Base-by-base conservation (phyloP, 2,888 invertebrate species). In the Drosophila maculinotata region DNA sequence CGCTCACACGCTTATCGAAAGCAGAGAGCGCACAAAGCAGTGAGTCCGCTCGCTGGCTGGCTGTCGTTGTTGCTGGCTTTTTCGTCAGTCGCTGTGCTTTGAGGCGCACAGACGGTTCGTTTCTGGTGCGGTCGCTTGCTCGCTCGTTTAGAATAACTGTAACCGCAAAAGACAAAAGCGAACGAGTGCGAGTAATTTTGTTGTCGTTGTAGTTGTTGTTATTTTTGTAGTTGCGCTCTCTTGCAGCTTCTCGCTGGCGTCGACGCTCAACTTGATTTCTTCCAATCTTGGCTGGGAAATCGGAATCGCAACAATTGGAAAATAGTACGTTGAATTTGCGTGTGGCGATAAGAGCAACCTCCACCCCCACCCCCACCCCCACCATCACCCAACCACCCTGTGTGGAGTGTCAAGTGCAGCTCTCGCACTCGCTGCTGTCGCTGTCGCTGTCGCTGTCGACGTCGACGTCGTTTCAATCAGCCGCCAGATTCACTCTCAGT, bases 251-350 rank as follows among this genome's bases (percentile, higher is more conserved):
- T 59, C 59, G 59, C 63, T 47, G 63, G 36, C 48, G 63, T 56
- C 76, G 39, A 60, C 71, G 74, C 62, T 59, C 72, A 75, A 80
- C 74, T 80, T 87, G 88, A 89, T 89, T 89, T 84, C 76, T 85
- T 80, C 76, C 87, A 88, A 87, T 88, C 89, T 88, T 79, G 68
- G 65, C 72, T 75, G 84, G 69, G 79, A 88, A 89, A 89, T 76
- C 79, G 69, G 41, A 76, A 62, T 89, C 86, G 86, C 83, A 81
- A 79, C 82, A 87, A 88, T 89, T 89, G 88, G 88, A 88, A n/a
- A n/a, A 87, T 76, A 75, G 77, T 75, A 4, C 79, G 82, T 58
- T 51, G 78, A 62, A 87, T 84, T 88, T 74, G 76, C 75, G 67
- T 76, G 31, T 12, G 41, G 69, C 80, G 81, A 73, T 72, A 69